These are phyloP conservation scores for Orthosia gothica DNA, from an alignment of 2,888 invertebrate genomes.

Conservation along the genomic window DNA sequence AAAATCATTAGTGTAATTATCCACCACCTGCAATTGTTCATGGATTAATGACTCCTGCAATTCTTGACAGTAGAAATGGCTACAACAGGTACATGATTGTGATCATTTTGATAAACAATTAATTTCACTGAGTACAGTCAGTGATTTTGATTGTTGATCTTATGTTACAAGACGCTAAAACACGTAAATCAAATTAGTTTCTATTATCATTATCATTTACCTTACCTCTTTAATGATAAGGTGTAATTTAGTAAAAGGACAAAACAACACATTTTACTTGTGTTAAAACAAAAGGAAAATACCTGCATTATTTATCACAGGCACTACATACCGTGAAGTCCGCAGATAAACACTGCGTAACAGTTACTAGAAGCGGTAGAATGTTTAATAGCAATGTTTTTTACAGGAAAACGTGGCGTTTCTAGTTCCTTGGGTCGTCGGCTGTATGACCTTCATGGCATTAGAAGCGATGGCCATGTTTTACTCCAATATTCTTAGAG, in stretches of 20 bases:
- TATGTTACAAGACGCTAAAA: background rate
- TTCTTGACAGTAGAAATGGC: background rate
- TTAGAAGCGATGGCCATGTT: constrained; percentile 96
- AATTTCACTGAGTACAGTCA: background rate
- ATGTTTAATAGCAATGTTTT: background rate
- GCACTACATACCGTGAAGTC: background rate
- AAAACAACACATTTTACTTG: constrained; percentile 11
- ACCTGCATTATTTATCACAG: constrained; percentile 14
- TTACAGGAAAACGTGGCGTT: constrained; percentile 94
- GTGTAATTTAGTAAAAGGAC: background rate
- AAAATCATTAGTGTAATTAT: too few species aligned
- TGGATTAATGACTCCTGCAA: too few species aligned
- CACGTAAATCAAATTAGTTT: background rate
- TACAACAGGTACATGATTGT: too few species aligned
- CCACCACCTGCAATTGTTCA: too few species aligned
- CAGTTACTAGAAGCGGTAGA: constrained; percentile 1
- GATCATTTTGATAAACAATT: background rate
- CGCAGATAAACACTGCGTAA: background rate
- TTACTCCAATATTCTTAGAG: constrained; percentile 95
- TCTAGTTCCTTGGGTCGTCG: constrained; percentile 95
- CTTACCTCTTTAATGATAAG: background rate
- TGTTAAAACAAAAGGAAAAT: background rate
- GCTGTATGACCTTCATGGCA: constrained; percentile 96
- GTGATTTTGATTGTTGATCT: too few species aligned
- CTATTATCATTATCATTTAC: too few species aligned